These are phyloP conservation scores for Sebastes hubbsi DNA, from an alignment of 2,797 vertebrate species.

Conservation along the genomic window DNA sequence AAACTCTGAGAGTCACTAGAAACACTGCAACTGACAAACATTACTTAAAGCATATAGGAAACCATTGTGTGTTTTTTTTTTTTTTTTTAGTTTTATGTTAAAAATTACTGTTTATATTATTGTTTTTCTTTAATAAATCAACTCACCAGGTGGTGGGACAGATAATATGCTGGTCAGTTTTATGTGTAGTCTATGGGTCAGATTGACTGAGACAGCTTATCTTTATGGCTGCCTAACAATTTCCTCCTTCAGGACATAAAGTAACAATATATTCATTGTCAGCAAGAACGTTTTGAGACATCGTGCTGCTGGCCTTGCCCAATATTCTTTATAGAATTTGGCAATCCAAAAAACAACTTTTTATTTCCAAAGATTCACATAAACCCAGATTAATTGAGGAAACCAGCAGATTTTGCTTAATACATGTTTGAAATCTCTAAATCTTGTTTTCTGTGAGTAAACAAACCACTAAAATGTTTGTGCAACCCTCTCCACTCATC, in stretches of 20 bases:
- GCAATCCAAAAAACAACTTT: not conserved
- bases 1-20: not conserved
- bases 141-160: not conserved
- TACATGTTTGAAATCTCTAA: not conserved
- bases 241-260: constrained; percentile 8
- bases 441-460: not conserved
- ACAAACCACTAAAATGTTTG: no score
- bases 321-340: not conserved
- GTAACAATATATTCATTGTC: not conserved
- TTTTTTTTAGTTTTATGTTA: not conserved
- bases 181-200: not conserved
- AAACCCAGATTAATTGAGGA: not conserved
- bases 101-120: not conserved
- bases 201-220: constrained; percentile 17
- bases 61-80: not conserved
- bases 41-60: not conserved
- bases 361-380: not conserved
- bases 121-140: not conserved
- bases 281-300: not conserved
- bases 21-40: not conserved
- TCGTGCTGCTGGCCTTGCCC: not conserved
- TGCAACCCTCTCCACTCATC: not conserved
- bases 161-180: not conserved
- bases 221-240: constrained; percentile 35
- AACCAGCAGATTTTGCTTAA: not conserved